phyloP scores from a whole-genome alignment of 2,113 vertebrate genomes.

The Stomatorhinus ivindoensis region DNA sequence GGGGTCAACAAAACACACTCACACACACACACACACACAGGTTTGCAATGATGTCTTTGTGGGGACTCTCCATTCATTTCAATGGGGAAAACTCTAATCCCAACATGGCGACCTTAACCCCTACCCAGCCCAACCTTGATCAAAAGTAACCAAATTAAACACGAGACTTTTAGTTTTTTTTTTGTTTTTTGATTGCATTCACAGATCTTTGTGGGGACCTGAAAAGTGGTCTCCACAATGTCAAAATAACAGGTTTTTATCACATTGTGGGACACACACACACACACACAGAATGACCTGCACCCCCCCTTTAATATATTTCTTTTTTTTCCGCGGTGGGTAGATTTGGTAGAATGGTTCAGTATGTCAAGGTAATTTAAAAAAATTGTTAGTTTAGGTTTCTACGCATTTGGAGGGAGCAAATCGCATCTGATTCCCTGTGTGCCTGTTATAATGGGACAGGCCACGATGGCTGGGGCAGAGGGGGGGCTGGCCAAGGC shows the following conservation, averaged over 20 bases:
- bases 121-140: no score
- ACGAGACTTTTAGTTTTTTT: no score
- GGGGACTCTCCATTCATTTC: no score
- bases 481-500: not conserved
- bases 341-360: not conserved
- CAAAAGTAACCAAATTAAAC: no score
- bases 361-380: not conserved
- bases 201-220: no score
- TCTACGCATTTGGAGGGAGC: not conserved
- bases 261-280: not conserved
- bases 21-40: not conserved
- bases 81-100: no score
- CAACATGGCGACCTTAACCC: no score
- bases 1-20: not conserved
- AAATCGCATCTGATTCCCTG: not conserved
- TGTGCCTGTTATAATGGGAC: not conserved
- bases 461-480: not conserved
- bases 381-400: not conserved
- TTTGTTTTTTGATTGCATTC: no score
- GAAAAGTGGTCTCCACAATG: not conserved
- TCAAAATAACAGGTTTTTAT: no score
- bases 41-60: no score
- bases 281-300: not conserved
- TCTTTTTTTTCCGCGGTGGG: not conserved
- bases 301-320: not conserved